Conservation (phyloP, 1,140 invertebrate genomes). For the Heliconius eleuchia region DNA sequence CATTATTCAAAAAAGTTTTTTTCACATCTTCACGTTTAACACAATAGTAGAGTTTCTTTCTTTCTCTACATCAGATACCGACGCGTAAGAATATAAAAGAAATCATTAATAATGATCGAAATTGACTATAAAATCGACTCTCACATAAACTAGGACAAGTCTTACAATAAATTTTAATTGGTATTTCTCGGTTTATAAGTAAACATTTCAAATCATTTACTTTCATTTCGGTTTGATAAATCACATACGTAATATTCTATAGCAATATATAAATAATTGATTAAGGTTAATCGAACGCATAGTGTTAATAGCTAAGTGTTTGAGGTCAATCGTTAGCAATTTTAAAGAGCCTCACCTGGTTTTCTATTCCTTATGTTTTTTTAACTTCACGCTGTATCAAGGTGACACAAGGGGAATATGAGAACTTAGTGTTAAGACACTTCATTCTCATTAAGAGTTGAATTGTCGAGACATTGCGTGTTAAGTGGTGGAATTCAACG, state of each 20-base stretch:
- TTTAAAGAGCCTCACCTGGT: background rate
- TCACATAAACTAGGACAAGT: constrained; percentile 3
- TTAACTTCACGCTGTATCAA: background rate
- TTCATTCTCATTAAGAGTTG: no score
- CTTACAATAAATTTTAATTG: constrained; percentile 14
- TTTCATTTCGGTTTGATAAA: background rate
- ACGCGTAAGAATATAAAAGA: background rate
- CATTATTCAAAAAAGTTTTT: no score
- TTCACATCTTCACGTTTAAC: background rate
- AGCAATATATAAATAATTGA: constrained; percentile 1
- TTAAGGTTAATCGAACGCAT: background rate
- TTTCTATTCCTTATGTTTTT: background rate
- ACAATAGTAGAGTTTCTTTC: background rate
- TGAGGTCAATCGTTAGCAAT: constrained; percentile 6
- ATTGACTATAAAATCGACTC: background rate
- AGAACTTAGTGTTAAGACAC: no score
- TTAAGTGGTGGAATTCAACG: no score
- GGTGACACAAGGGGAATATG: no score
- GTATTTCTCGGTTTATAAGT: background rate
- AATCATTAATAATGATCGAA: constrained; percentile 8
- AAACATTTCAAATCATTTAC: background rate
- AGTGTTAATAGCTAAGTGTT: background rate
- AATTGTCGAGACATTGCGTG: no score
- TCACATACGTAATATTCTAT: background rate
- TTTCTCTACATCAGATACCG: background rate